Evolutionary conservation across 2,797 vertebrate genomes (phyloP), one percentile per base, ranked within the genome.

Genomic region (Phrynocephalus forsythii): DNA sequence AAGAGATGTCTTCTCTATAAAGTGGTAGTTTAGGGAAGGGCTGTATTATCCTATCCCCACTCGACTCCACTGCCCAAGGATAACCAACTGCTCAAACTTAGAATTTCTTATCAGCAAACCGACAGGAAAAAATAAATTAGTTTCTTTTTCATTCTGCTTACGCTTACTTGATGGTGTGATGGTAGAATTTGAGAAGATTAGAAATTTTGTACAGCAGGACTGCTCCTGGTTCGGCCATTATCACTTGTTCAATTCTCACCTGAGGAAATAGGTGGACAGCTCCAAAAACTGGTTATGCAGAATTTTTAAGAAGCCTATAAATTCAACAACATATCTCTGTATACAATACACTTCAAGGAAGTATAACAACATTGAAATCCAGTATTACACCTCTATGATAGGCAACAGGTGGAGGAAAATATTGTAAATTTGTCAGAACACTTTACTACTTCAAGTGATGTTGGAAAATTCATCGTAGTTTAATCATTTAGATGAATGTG

Each of bases 231-330:
- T 99, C 99, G 0, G 99, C 98, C 86, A 99, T 97, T 15, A 99
- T 99, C 82, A 99, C 98, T 95, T 99, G 99, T 85, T 99, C 99
- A 90, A 99, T 99, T 92, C 99, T 97, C 90, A 99, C 98, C 99
- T 99, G 94, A 86, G 86, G 89, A 93, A 82, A 80, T 1, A 92
- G 9, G 86, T 18, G 52, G 20, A 68, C 11, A 82, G 3, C 44
- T 94, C 87, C 85, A 92, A 30, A 30, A 44, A 79, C 33, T 88
- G 89, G 85, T 5, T 73, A 5, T n/a, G 28, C 38, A 81, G 0
- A 68, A 73, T 50, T 85, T 69, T 13, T 75, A n/a, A 38, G 5
- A 8, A 26, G 11, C 20, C 75, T 69, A 52, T n/a, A 24, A 89
- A 90, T 5, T 0, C 28, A 89, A 44, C 0, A 2, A 44, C 38